Evolutionary conservation across 2,888 invertebrate species (phyloP), one percentile per base, ranked within the genome.

Genomic region (Apeira syringaria): DNA sequence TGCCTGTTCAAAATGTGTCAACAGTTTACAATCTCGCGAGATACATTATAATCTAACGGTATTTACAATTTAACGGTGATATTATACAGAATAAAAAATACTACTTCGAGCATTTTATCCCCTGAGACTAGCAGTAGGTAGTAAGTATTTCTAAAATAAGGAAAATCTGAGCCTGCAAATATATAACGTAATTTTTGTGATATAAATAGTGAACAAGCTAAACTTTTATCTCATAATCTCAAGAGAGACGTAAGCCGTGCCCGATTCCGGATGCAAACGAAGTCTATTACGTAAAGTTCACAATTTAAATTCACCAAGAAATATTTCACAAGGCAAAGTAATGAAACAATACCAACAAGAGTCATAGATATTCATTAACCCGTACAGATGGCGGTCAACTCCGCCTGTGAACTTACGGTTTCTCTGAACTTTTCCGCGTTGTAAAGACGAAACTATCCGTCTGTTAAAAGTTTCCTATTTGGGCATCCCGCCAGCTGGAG

Each of bases 291-390:
- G 41, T 42, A 52, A 56, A 68, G 56, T 63, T 58, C 32, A 28
- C 42, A 50, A 56, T 59, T 48, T 55, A 55, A 55, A 56, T 56
- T 53, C 35, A 31, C 47, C 39, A 50, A 48, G 53, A 58, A 59
- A 61, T 64, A 68, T 68, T 64, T 61, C 53, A 52, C 53, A 30
- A 52, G 55, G 51, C 51, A 37, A 47, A 64, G 61, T 53, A 67
- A 64, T 62, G 50, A 51, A 61, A 64, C 61, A 61, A 54, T 59
- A 47, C 47, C 54, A 46, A 66, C 68, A 69, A 71, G 61, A 70
- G 62, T 61, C 71, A 67, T 76, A 74, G 68, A 76, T 77, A 76
- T 74, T 73, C 75, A 77, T 77, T 78, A 76, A 69, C 72, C 66
- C 68, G 55, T 65, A 66, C 62, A 50, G 60, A 64, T 59, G 60